A percentile compares a stretch with the other conserved stretches of the same genome.
Conservation (phyloP, 30 jellyfish, hydroid and myxozoan genomes). For the Hydractinia symbiolongicarpus region DNA sequence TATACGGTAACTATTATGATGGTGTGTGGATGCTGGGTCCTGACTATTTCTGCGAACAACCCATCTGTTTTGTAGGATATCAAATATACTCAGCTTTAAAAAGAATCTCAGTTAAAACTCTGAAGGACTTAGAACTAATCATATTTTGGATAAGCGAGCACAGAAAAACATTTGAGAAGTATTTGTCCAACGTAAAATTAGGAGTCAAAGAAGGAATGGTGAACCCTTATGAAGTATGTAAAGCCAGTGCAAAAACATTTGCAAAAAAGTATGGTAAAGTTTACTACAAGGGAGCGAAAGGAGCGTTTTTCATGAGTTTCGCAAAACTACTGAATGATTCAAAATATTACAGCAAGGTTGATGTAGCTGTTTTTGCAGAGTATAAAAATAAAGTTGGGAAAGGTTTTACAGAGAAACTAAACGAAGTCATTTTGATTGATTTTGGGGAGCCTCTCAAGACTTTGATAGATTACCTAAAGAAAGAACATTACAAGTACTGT, state of each 20-base stretch:
- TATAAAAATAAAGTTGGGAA: constrained; percentile 7
- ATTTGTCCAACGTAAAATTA: constrained; percentile 27
- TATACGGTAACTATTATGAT: constrained; percentile 54
- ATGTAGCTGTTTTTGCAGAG: neutral
- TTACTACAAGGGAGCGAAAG: constrained; percentile 9
- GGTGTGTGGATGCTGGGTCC: constrained; percentile 89
- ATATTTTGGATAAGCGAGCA: constrained; percentile 48
- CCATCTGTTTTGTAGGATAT: constrained; percentile 44
- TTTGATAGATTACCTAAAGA: constrained; percentile 43
- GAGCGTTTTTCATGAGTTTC: constrained; percentile 3
- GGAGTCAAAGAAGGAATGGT: constrained; percentile 66
- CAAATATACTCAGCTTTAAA: constrained; percentile 38
- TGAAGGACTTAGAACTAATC: constrained; percentile 39
- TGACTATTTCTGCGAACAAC: constrained; percentile 66
- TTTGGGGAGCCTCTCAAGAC: constrained; percentile 73
- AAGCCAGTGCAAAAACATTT: constrained; percentile 26
- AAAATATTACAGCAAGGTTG: constrained; percentile 1
- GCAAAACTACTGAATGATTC: constrained; percentile 8
- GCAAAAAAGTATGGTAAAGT: constrained; percentile 18
- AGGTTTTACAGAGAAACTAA: constrained; percentile 26
- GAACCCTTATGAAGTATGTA: constrained; percentile 19
- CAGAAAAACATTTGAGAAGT: constrained; percentile 50
- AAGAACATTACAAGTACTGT: constrained; percentile 55
- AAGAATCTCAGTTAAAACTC: constrained; percentile 29
- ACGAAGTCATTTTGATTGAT: constrained; percentile 50